phyloP scores from a whole-genome alignment of 2,113 vertebrate genomes.

The Trogon surrucura region DNA sequence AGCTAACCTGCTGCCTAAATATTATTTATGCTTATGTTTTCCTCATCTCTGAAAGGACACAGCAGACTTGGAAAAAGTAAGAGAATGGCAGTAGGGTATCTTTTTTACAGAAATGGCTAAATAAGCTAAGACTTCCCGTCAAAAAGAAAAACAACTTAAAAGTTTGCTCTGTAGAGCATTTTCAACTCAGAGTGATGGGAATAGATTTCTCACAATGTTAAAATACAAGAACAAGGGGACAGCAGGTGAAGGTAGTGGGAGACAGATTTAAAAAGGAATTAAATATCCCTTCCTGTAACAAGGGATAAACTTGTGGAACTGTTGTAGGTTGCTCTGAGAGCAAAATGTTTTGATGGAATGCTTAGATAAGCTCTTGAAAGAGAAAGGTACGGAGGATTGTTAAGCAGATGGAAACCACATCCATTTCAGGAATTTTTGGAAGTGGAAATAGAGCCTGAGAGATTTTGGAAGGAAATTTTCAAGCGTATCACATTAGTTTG shows the following conservation, averaged over 20 bases:
- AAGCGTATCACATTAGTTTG: not conserved
- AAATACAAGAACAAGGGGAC: not conserved
- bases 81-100: not conserved
- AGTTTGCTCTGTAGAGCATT: not conserved
- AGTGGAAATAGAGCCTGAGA: not conserved
- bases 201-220: not conserved
- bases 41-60: not conserved
- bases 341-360: not conserved
- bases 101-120: not conserved
- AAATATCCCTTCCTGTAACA: not conserved
- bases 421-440: not conserved
- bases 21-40: not conserved
- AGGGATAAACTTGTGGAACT: not conserved
- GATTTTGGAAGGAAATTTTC: not conserved
- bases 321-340: not conserved
- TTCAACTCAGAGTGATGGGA: not conserved
- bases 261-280: not conserved
- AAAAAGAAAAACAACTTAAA: not conserved
- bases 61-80: not conserved
- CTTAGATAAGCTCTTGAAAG: not conserved
- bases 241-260: not conserved
- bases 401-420: not conserved
- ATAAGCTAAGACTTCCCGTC: not conserved
- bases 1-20: not conserved
- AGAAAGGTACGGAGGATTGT: not conserved